Percentiles rank a stretch among this genome's conserved stretches.
These are phyloP conservation scores for Oxytorus armatus DNA, from an alignment of 2,888 invertebrate genomes.

Conservation along the genomic window DNA sequence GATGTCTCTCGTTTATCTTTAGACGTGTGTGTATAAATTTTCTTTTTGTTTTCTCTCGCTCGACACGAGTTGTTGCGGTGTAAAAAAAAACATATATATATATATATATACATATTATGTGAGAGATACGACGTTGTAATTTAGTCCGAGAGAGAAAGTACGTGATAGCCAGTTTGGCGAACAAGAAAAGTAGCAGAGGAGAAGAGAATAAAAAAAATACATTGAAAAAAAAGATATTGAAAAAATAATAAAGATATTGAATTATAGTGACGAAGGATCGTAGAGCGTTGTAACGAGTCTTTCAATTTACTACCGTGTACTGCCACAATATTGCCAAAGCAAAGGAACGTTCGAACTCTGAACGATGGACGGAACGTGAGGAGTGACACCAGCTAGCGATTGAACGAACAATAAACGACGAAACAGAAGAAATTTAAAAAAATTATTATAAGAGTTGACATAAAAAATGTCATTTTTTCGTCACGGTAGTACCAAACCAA, in stretches of 20 bases:
- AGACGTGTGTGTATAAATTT: constrained; percentile 37
- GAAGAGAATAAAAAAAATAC: constrained; percentile 32
- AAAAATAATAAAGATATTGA: constrained; percentile 41
- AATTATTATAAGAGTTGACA: too few species aligned
- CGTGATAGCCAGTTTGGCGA: constrained; percentile 47
- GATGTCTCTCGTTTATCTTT: constrained; percentile 48
- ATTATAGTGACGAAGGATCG: constrained; percentile 45
- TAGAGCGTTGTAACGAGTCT: constrained; percentile 75
- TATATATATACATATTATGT: constrained; percentile 5
- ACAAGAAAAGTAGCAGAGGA: constrained; percentile 38
- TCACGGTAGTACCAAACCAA: not conserved
- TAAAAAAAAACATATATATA: constrained; percentile 16
- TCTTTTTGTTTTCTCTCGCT: not conserved
- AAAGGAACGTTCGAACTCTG: constrained; percentile 54
- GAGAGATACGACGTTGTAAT: constrained; percentile 36
- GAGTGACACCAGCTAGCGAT: constrained; percentile 33
- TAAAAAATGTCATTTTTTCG: not conserved
- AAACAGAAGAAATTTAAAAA: not conserved
- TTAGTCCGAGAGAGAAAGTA: constrained; percentile 34
- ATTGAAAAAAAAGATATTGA: constrained; percentile 22
- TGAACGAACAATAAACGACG: constrained; percentile 8
- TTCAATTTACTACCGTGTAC: constrained; percentile 80
- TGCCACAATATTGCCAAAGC: constrained; percentile 79
- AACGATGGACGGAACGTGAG: constrained; percentile 22
- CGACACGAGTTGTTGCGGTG: constrained; percentile 40